Base-by-base conservation (phyloP, 2,113 vertebrate genomes). In the Caretta caretta region DNA sequence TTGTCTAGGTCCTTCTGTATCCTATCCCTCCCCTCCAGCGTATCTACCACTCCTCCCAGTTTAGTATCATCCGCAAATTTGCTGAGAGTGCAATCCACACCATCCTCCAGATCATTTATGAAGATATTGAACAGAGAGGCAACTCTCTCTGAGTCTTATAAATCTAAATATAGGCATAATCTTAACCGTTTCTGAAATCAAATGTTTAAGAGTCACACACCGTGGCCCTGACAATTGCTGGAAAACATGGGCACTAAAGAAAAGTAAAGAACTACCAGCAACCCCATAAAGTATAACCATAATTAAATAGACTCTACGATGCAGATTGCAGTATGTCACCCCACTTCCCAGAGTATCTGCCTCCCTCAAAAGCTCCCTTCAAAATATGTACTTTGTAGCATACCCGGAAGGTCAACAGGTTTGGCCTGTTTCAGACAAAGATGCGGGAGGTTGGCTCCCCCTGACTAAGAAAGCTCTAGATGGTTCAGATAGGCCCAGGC, bases 211-310 rank as follows among this genome's bases (percentile, higher is more conserved):
- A 85, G 17, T 24, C 50, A 42, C 14, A 8, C 6, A 2, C 5
- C 0, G 2, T 6, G n/a, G 53, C 85, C 84, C 83, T 54, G 50
- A 25, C 8, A 59, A 31, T 69, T 42, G 42, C 38, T 16, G 50
- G 25, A 83, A 88, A 84, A 38, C 22, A 51, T n/a, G 2, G 4
- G 51, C 0, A 0, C 13, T 11, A 14, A 49, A 50, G 46, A 76
- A 25, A 12, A 27, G 19, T 8, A 35, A 31, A 49, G 46, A 56
- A 17, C 65, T 72, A 38, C 22, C 35, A 72, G 65, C n/a, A 20
- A 22, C 65, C 7, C 35, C 35, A 69, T n/a, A 72, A 38, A 38
- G 9, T 22, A 78, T 46, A 29, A 29, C 75, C 24, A 48, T 46
- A 48, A 48, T 78, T 78, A 78, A 78, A 48, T 25, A 46, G 25